Evolutionary conservation across 2,888 invertebrate genomes (phyloP), one percentile per base, ranked within the genome.

Genomic region (Apamea sordens): DNA sequence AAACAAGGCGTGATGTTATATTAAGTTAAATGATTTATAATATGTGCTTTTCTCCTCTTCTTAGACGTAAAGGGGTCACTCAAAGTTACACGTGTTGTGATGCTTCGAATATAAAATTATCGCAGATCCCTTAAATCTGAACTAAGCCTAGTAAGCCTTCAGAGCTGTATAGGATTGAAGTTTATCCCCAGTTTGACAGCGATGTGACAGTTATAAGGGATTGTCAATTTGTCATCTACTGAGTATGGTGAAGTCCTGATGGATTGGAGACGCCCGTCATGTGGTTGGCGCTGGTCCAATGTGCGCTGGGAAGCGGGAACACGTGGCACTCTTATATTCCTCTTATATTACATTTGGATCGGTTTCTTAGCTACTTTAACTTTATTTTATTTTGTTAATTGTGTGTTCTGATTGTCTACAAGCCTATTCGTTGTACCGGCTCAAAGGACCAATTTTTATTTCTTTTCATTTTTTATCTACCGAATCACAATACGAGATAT

Each of bases 181-280:
- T 72, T 59, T 50, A 85, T 76, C 59, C 80, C 13, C 8, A 44
- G 56, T 44, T n/a, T 44, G 59, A 68, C 61, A 59, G 61, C 68
- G 71, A 24, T 71, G 63, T 68, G 83, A 65, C 71, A 73, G 63
- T 67, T 86, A 78, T 74, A 80, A 83, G 73, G 76, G 83, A 84
- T 78, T 82, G 83, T 69, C 79, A 84, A 83, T 80, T 68, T 80
- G 80, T 80, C 83, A 80, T 83, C 61, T 71, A 65, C 75, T 65
- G 63, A 71, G 71, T 77, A 44, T 76, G 80, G 79, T 74, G 77
- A 77, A 84, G 86, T 71, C 79, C 81, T 88, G 88, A 89, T 89
- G 89, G 88, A 90, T 89, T 80, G 88, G 76, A 79, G 82, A 76
- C 81, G 79, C 73, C 80, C 80, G 86, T 77, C 79, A 50, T 61